Base-by-base conservation (phyloP, 1,140 invertebrate species). In the Aradophagus sp. region DNA sequence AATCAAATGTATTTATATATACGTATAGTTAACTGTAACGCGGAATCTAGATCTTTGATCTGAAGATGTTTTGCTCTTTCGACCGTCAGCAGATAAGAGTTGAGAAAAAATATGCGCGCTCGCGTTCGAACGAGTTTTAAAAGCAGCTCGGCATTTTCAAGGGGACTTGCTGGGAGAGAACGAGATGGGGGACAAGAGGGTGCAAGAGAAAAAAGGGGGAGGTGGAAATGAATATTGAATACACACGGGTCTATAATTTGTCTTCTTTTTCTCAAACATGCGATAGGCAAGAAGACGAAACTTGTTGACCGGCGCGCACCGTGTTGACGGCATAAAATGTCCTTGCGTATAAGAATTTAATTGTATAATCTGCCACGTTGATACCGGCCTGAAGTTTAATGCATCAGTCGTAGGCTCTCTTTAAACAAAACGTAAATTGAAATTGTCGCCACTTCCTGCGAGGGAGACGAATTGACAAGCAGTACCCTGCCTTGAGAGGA, bases 361-460 rank as follows among this genome's bases (percentile, higher is more conserved):
- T 74, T 66, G 53, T 66, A 56, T 69, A 66, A 69, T 73, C 17
- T 36, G 23, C 52, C 35, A 39, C 58, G 52, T 41, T 66, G 62
- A 67, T 68, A 65, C 62, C 56, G 55, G 29, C 42, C 42, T 45
- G 45, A 68, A 66, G 27, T 55, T 73, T 41, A 59, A 68, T 58
- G 70, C 70, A 73, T 73, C 58, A 38, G 63, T 73, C 63, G 63
- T 65, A 65, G 68, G 55, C 76, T 72, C 74, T 79, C 52, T 81
- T 80, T 77, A 80, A 80, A 78, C 75, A 80, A 79, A 79, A 68
- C 59, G 72, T 78, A 81, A 82, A 82, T 84, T 84, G 80, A 85
- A 85, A 84, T 85, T 85, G 77, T 80, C 74, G 76, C 58, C 74
- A 69, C 81, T 83, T 85, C 83, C 82, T 83, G 82, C 72, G 76